Evolutionary conservation across 2,888 invertebrate genomes (phyloP).

Genomic region (Temnothorax ravouxi): DNA sequence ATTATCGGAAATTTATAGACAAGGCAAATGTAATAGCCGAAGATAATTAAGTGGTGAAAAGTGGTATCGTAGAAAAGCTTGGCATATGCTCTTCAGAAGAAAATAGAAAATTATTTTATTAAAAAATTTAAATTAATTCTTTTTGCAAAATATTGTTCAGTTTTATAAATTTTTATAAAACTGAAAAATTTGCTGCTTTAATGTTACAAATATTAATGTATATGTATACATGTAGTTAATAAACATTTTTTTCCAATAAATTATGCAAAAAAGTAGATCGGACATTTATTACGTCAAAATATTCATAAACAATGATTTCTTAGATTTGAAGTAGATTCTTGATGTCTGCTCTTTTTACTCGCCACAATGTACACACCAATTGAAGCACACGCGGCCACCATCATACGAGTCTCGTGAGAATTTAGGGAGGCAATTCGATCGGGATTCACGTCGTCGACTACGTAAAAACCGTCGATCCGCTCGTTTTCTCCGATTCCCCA

Average conservation of each 20-base stretch:
- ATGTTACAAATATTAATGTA: not conserved
- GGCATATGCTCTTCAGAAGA: not conserved
- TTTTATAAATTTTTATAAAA: too few species aligned
- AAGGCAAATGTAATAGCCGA: not conserved
- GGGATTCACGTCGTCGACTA: conserved; percentile 11
- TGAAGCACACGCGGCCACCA: conserved; percentile 8
- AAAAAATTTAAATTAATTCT: not conserved
- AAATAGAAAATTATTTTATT: not conserved
- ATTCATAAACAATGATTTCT: not conserved
- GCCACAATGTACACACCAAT: not conserved
- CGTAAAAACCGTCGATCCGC: conserved; percentile 5
- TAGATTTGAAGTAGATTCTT: not conserved
- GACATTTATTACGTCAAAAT: not conserved
- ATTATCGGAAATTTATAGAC: not conserved
- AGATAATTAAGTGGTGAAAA: not conserved
- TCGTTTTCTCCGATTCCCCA: conserved; percentile 59
- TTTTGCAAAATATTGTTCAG: not conserved
- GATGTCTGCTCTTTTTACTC: not conserved
- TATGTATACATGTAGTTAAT: not conserved
- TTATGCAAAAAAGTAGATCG: not conserved
- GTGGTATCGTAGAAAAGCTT: not conserved
- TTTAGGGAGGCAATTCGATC: conserved; percentile 22
- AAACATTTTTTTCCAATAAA: not conserved
- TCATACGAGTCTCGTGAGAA: conserved; percentile 49
- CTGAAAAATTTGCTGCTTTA: not conserved